Percentiles rank a stretch among this genome's conserved stretches.
These are phyloP conservation scores for Galerucella calmariensis DNA, from an alignment of 2,888 invertebrate species.

Conservation along the genomic window DNA sequence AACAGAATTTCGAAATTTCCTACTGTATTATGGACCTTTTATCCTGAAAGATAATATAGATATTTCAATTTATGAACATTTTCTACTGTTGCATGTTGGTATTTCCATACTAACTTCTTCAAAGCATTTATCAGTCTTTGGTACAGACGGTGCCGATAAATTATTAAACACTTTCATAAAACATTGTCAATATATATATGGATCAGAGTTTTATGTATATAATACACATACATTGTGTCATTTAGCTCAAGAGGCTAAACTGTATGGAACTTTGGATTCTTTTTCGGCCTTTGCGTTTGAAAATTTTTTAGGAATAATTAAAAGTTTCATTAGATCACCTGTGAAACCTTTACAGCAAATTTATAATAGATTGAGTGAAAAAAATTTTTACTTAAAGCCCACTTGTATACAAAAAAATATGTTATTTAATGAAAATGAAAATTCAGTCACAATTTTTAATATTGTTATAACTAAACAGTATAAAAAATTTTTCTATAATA, in stretches of 20 bases:
- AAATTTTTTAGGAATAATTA: constrained; percentile 6
- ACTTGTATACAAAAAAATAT: background rate
- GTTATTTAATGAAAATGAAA: background rate
- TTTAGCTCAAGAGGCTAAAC: constrained; percentile 9
- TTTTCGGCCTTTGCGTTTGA: constrained; percentile 3
- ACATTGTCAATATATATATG: no score
- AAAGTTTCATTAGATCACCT: no score
- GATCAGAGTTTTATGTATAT: no score
- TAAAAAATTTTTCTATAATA: background rate
- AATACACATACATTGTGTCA: no score
- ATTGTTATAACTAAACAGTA: background rate
- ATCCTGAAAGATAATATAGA: no score
- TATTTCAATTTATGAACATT: constrained; percentile 8
- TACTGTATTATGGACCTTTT: no score
- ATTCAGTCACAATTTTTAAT: no score
- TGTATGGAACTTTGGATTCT: constrained; percentile 11
- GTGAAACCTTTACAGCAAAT: no score
- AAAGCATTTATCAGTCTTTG: background rate
- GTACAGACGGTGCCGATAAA: no score
- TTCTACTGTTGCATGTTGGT: background rate
- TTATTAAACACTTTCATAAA: no score
- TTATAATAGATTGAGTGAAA: background rate
- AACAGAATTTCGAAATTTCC: constrained; percentile 5
- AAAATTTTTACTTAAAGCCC: background rate
- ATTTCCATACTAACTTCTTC: background rate